Evolutionary conservation across 2,797 vertebrate species (phyloP).

Genomic region (Labeo calbasu): DNA sequence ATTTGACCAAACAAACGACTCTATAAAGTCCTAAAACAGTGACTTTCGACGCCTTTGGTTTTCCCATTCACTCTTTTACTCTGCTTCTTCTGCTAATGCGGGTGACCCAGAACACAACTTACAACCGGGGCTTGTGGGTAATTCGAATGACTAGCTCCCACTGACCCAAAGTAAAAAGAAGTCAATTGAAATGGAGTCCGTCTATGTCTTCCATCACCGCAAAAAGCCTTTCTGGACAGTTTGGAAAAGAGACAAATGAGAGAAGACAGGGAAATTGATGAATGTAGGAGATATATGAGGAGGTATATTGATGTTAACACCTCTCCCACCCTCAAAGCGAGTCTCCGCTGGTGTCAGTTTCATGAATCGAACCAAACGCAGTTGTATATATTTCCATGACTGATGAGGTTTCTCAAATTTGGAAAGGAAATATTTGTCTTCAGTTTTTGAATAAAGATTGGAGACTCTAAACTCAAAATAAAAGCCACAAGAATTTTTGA

Average conservation of each 20-base stretch:
- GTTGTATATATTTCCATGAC: conserved; percentile 6
- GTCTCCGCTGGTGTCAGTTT: conserved; percentile 21
- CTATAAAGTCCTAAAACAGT: not conserved
- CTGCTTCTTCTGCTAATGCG: conserved; percentile 48
- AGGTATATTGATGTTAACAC: conserved; percentile 35
- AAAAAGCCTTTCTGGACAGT: conserved; percentile 54
- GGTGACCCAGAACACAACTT: conserved; percentile 42
- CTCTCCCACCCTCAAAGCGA: conserved; percentile 10
- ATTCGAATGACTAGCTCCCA: conserved; percentile 51
- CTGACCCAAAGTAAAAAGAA: conserved; percentile 50
- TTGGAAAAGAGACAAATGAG: conserved; percentile 36
- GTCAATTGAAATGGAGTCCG: conserved; percentile 28
- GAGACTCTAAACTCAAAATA: not conserved
- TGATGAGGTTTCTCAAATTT: conserved; percentile 19
- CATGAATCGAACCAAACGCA: conserved; percentile 7
- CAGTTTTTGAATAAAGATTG: not conserved
- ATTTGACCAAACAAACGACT: not conserved
- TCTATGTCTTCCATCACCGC: conserved; percentile 32
- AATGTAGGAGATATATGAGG: conserved; percentile 31
- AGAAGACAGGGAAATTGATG: conserved; percentile 38
- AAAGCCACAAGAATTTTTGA: not conserved
- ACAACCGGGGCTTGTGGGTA: conserved; percentile 39
- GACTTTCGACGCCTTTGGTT: conserved; percentile 13
- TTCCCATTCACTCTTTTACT: conserved; percentile 13
- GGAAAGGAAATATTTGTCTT: not conserved